Evolutionary conservation across 2,797 vertebrate species (phyloP), one percentile per base, ranked within the genome.

Genomic region (Poeciliopsis turneri): DNA sequence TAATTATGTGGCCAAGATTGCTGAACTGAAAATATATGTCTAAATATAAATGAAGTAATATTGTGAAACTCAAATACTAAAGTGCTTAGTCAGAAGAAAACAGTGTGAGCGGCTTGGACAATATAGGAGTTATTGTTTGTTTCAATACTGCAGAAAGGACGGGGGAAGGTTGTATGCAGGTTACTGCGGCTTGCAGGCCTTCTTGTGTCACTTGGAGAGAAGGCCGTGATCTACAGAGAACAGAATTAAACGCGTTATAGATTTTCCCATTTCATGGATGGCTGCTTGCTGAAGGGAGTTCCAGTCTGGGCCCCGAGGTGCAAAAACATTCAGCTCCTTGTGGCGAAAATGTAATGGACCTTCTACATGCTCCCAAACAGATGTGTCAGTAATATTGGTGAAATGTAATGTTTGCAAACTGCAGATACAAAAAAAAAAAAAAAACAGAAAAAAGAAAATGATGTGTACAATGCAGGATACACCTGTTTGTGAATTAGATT

Each of bases 241-340:
- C 82, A 86, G 88, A 92, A 93, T 93, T 93, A 94, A 93, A 92
- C 92, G 87, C 88, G 89, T 92, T 95, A 94, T 94, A 93, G 93
- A 94, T 95, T 95, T 94, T 93, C 90, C 94, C 92, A 94, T 95
- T 95, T 95, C 93, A 94, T 92, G 93, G 93, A 91, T 94, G 94
- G 88, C 84, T 94, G 91, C 85, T 85, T 75, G 89, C 90, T 92
- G 86, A 76, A 84, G 84, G 83, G 86, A 78, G 84, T 83, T 90
- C 72, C 78, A 76, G 71, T 84, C 76, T 78, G 80, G 76, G 75
- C 81, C 68, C 79, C 68, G 68, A 84, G 87, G 86, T 82, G 74
- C 72, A 80, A 84, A 53, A 72, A 73, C 79, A 78, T 78, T 82
- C 68, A 80, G 78, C 77, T 80, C 82, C 78, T 45, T 16, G n/a